Evolutionary conservation across 2,797 vertebrate species (phyloP), one percentile per base, ranked within the genome.

Genomic region (Rhincodon typus): DNA sequence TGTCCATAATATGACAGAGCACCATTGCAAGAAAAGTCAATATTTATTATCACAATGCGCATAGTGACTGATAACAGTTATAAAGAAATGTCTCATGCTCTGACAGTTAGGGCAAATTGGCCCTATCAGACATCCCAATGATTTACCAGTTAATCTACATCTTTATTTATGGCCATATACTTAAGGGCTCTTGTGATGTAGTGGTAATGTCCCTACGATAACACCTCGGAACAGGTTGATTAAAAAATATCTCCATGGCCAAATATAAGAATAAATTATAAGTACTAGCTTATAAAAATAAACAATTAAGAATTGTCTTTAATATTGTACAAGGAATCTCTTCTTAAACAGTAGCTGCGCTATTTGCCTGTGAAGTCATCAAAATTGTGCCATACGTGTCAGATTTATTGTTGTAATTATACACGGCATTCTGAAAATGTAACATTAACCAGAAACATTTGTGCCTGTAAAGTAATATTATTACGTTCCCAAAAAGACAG

Each of bases 391-490:
- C 86, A 88, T 77, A 77, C 30, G 86, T 53, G 86, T 30, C 86
- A 88, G 86, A 88, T 88, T 88, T 88, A 88, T 57, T 88, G 57
- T 57, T 30, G 50, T 25, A 88, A 88, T 88, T 53, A 88, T 50
- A 53, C 86, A 88, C 50, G 53, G 86, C 86, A 34, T 57, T 88
- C 46, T 88, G 27, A 57, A 88, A 34, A 88, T 57, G 86, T 50
- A 88, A 53, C 86, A 88, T 57, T 57, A 23, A 66, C 62, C 91
- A 94, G 91, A 69, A 34, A 69, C 69, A 94, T 42, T 42, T 67
- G 66, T 23, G n/a, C 66, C 91, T 94, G 66, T 69, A 94, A 94
- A 94, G n/a, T n/a, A 38, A 19, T 69, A 69, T 42, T 94, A 69
- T 94, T 38, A 69, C 62, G 8, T 46, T 94, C 23, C n/a, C 62